Percentiles rank a stretch among this genome's conserved stretches.
Conservation (phyloP, 2,797 vertebrate species). For the Anguilla anguilla region DNA sequence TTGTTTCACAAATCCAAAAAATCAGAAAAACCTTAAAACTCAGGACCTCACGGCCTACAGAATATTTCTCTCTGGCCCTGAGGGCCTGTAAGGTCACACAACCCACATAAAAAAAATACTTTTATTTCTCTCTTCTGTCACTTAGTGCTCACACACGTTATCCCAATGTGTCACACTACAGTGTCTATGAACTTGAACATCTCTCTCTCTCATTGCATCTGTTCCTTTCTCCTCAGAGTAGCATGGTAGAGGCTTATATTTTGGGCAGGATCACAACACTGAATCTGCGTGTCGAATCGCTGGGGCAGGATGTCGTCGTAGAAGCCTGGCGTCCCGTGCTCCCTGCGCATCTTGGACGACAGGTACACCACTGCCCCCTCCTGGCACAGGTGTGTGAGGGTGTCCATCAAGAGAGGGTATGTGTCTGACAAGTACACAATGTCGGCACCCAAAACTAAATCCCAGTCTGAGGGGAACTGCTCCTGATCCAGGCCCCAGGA, state of each 20-base stretch:
- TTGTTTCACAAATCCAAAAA: background rate
- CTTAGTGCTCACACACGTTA: background rate
- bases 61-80: background rate
- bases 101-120: background rate
- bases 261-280: constrained; percentile 63
- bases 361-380: constrained; percentile 68
- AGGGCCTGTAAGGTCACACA: background rate
- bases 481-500: constrained; percentile 80
- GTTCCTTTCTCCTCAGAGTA: constrained; percentile 47
- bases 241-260: constrained; percentile 82
- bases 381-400: constrained; percentile 75
- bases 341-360: constrained; percentile 80
- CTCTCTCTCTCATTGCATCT: constrained; percentile 10
- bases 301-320: constrained; percentile 70
- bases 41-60: background rate
- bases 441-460: constrained; percentile 82
- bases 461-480: constrained; percentile 76
- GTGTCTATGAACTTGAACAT: background rate
- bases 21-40: background rate
- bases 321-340: constrained; percentile 74
- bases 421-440: constrained; percentile 80
- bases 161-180: too few species aligned
- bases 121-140: background rate
- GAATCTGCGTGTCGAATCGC: constrained; percentile 72
- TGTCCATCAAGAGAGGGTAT: constrained; percentile 75